A percentile compares a stretch with the other conserved stretches of the same genome.
phyloP scores from a whole-genome alignment of 2,888 invertebrate species.

The Ormyrus labotus region DNA sequence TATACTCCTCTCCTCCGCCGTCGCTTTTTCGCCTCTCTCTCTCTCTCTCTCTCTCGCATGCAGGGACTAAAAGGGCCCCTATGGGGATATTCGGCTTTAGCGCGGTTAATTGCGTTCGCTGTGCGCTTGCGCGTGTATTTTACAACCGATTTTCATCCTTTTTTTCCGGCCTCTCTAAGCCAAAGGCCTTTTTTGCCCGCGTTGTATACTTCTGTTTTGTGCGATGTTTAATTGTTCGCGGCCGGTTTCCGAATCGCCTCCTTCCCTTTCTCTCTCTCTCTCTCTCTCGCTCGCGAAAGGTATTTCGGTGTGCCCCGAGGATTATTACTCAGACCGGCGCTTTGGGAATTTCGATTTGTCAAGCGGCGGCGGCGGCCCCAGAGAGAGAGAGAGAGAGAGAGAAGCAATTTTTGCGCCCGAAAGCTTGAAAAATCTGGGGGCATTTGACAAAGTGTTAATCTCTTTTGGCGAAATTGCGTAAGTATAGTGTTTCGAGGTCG shows the following conservation, averaged over 20 bases:
- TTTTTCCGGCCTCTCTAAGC: constrained; percentile 59
- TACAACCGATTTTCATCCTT: constrained; percentile 72
- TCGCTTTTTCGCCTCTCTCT: constrained; percentile 54
- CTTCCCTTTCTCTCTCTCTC: too few relatives aligned
- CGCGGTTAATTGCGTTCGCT: constrained; percentile 72
- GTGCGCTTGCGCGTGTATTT: constrained; percentile 69
- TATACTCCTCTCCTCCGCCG: constrained; percentile 55
- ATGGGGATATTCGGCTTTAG: constrained; percentile 70
- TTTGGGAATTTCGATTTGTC: constrained; percentile 45
- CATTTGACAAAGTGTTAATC: not conserved
- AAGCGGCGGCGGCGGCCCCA: not conserved
- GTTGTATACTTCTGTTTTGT: constrained; percentile 50
- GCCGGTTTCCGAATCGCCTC: constrained; percentile 66
- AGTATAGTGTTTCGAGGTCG: not conserved
- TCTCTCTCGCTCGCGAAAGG: too few relatives aligned
- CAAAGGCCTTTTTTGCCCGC: constrained; percentile 28
- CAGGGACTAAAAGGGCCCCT: constrained; percentile 64
- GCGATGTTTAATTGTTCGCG: constrained; percentile 68
- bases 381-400: too few relatives aligned
- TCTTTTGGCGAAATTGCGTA: too few relatives aligned
- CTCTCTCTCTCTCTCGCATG: constrained; percentile 48
- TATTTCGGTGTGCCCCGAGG: constrained; percentile 10
- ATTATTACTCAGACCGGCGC: constrained; percentile 53
- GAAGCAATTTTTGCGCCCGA: constrained; percentile 12
- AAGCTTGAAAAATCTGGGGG: constrained; percentile 10